Conservation (phyloP, 2,797 vertebrate species). For the Pseudotriccus pelzelni region DNA sequence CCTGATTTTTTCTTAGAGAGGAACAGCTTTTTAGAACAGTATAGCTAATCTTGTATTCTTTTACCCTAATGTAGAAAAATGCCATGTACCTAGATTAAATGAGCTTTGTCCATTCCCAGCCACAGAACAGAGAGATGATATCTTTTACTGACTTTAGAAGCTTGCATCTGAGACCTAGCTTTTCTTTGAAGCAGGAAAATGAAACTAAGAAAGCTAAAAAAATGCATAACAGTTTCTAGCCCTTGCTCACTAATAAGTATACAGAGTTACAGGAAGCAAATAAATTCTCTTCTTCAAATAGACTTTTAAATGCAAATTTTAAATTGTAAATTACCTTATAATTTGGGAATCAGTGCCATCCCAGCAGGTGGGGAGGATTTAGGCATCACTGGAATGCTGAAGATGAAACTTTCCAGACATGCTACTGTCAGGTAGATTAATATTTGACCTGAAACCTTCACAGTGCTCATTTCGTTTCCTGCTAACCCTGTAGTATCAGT, state of each 20-base stretch:
- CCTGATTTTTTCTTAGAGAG: not conserved
- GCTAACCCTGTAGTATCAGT: not conserved
- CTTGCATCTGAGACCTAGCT: not conserved
- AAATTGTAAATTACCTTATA: not conserved
- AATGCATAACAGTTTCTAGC: not conserved
- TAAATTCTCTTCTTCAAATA: not conserved
- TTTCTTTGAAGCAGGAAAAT: not conserved
- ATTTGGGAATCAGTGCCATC: not conserved
- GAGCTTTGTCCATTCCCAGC: not conserved
- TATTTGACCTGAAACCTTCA: conserved; percentile 22
- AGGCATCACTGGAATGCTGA: not conserved
- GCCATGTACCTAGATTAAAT: not conserved
- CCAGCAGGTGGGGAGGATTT: not conserved
- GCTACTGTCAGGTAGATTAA: conserved; percentile 12
- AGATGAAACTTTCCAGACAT: conserved; percentile 38
- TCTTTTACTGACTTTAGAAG: not conserved
- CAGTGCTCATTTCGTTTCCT: not conserved
- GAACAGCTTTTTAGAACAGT: not conserved
- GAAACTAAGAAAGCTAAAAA: not conserved
- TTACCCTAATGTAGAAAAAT: not conserved
- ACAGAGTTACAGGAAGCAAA: not conserved
- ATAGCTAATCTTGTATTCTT: not conserved
- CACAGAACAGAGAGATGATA: not conserved
- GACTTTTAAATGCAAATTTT: not conserved
- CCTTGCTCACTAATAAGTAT: not conserved